These are phyloP conservation scores for Cephalopachus bancanus DNA, from an alignment of 2,797 vertebrate genomes.

Conservation along the genomic window DNA sequence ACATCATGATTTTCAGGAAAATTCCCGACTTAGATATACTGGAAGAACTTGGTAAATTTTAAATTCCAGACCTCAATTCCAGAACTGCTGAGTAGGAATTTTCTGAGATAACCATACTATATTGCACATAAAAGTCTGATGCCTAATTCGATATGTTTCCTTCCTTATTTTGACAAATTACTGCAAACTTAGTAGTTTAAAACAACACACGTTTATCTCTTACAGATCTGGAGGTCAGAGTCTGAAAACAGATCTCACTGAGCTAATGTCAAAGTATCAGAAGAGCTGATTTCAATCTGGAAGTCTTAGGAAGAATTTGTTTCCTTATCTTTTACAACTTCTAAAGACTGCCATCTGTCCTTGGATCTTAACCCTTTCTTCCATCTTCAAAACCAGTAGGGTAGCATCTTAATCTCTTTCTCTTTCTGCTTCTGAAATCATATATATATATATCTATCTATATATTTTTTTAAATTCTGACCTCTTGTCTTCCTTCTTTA, in stretches of 20 bases:
- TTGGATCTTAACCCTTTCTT: not conserved
- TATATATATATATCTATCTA: not conserved
- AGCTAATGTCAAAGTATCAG: not conserved
- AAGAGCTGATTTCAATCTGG: not conserved
- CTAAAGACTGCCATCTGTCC: not conserved
- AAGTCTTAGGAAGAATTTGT: not conserved
- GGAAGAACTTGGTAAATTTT: not conserved
- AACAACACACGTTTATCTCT: not conserved
- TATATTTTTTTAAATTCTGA: not conserved
- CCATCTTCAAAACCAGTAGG: not conserved
- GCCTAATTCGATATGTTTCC: not conserved
- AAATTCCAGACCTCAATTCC: constrained; percentile 3
- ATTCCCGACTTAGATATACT: not conserved
- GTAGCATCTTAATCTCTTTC: not conserved
- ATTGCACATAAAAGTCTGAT: not conserved
- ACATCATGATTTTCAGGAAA: not conserved
- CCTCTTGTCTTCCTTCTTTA: not conserved
- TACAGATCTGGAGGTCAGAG: not conserved
- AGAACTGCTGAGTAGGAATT: not conserved
- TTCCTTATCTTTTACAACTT: not conserved
- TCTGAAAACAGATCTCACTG: not conserved
- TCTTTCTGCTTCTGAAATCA: not conserved
- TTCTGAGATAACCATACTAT: not conserved
- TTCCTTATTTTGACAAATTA: not conserved
- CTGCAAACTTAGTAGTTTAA: not conserved